Percentiles rank a stretch among this genome's conserved stretches.
Conservation (phyloP, 2,888 invertebrate species). For the Rotaria sp. region DNA sequence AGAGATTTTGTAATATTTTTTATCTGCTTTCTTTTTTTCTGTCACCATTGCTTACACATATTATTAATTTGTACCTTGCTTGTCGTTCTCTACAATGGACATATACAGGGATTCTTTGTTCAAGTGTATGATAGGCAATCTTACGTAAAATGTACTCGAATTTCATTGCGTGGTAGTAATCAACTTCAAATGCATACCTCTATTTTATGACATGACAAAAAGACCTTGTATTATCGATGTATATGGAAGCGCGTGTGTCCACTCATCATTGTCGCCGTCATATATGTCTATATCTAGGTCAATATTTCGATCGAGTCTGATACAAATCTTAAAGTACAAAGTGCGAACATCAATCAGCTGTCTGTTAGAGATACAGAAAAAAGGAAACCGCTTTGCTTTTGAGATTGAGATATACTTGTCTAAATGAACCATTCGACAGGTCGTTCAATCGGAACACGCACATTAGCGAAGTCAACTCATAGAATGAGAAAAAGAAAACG, state of each 20-base stretch:
- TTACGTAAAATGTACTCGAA: constrained; percentile 1
- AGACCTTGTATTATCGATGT: background rate
- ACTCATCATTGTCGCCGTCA: background rate
- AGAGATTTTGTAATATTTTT: background rate
- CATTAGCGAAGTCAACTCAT: background rate
- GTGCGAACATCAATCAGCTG: constrained; percentile 3
- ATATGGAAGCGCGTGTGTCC: background rate
- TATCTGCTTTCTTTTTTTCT: background rate
- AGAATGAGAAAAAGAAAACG: background rate
- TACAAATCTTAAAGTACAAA: background rate
- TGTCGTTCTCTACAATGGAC: background rate
- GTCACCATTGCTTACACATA: background rate
- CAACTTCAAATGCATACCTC: background rate
- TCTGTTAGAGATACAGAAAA: background rate
- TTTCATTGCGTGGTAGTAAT: background rate
- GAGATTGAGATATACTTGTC: background rate
- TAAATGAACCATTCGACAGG: constrained; percentile 10
- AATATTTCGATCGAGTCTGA: background rate
- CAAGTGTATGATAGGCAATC: background rate
- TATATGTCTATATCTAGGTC: background rate
- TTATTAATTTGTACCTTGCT: constrained; percentile 10
- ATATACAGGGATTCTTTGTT: background rate
- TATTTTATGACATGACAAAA: background rate
- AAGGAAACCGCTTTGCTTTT: background rate
- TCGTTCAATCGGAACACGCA: background rate